Evolutionary conservation across 2,797 vertebrate genomes (phyloP).

Genomic region (Apogon talboti): DNA sequence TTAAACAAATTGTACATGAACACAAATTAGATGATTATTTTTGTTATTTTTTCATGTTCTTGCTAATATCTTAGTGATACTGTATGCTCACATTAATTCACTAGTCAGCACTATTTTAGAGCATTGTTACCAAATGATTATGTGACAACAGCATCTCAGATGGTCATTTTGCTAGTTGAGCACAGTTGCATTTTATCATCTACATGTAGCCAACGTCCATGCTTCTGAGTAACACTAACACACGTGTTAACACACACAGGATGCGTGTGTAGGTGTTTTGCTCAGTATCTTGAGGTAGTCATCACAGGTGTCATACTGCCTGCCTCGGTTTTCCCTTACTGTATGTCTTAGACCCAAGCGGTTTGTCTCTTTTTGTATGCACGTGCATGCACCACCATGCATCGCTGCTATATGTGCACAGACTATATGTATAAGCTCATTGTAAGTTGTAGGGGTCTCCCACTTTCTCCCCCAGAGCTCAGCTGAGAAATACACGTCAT

Average conservation of each 20-base stretch:
- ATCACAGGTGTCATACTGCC: constrained; percentile 27
- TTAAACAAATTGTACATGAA: no score
- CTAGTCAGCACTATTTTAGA: not conserved
- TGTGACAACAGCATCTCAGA: not conserved
- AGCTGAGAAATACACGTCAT: constrained; percentile 76
- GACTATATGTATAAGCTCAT: constrained; percentile 67
- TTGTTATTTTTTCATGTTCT: no score
- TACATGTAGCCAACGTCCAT: constrained; percentile 40
- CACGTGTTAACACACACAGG: constrained; percentile 52
- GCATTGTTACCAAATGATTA: constrained; percentile 6
- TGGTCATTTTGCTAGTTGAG: constrained; percentile 28
- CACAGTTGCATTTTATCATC: constrained; percentile 37
- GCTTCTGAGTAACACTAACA: constrained; percentile 50
- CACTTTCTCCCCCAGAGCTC: constrained; percentile 52
- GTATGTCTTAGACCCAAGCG: constrained; percentile 26
- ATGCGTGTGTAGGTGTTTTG: constrained; percentile 54
- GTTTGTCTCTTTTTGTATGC: constrained; percentile 31
- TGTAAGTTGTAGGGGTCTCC: constrained; percentile 63
- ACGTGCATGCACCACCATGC: constrained; percentile 25
- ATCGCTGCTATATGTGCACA: constrained; percentile 32
- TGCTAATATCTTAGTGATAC: no score
- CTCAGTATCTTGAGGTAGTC: constrained; percentile 38
- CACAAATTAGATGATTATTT: no score
- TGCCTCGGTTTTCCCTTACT: constrained; percentile 28
- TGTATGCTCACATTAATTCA: no score